A percentile compares a stretch with the other conserved stretches of the same genome.
Conservation (phyloP, 2,888 invertebrate genomes). For the Cantharis rustica region DNA sequence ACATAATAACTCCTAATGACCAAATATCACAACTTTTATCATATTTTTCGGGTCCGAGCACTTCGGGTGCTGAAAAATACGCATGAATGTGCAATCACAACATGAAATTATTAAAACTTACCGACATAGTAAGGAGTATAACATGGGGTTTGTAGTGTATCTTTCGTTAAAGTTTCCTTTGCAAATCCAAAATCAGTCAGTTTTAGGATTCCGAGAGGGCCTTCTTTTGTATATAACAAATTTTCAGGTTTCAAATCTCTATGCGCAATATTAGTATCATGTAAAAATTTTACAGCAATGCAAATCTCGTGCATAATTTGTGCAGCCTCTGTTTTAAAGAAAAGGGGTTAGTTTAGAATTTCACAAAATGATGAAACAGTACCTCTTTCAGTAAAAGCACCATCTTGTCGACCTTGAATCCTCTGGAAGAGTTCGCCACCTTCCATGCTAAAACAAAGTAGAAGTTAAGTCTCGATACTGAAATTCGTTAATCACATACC, state of each 20-base stretch:
- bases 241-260: constrained; percentile 98
- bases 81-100: neutral
- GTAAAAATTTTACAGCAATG: constrained; percentile 90
- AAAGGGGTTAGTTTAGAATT: neutral
- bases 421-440: constrained; percentile 97
- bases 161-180: constrained; percentile 85
- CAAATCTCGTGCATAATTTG: constrained; percentile 97
- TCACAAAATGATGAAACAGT: neutral
- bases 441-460: constrained; percentile 75
- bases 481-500: constrained; percentile 59
- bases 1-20: constrained; percentile 99
- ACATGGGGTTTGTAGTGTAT: constrained; percentile 95
- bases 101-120: constrained; percentile 53
- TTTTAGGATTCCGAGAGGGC: constrained; percentile 82
- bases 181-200: constrained; percentile 99
- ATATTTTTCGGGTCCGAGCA: constrained; percentile 95
- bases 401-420: constrained; percentile 93
- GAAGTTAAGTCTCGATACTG: neutral
- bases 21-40: constrained; percentile 99
- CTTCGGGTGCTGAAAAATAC: constrained; percentile 62
- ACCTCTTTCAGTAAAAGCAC: constrained; percentile 95
- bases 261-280: constrained; percentile 94
- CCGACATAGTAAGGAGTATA: constrained; percentile 99
- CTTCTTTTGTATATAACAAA: constrained; percentile 82
- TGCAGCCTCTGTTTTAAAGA: constrained; percentile 74